Conservation (phyloP, 2,888 invertebrate genomes). For the Polydrusus cervinus region DNA sequence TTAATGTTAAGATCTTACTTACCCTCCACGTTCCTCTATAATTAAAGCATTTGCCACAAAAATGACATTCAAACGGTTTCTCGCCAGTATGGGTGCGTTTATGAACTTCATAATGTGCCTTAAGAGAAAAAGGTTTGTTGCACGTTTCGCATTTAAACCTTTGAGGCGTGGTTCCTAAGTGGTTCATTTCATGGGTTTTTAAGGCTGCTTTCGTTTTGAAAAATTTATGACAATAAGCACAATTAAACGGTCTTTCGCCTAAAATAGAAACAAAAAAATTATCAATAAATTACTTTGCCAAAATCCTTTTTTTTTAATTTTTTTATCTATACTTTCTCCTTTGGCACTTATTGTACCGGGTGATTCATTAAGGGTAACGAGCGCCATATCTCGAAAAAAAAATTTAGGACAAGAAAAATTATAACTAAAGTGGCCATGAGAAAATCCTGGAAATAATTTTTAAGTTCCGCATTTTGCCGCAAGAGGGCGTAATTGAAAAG, state of each 20-base stretch:
- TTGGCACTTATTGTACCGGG: too few species aligned
- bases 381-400: too few species aligned
- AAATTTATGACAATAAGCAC: conserved; percentile 56
- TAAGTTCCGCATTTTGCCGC: too few species aligned
- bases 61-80: conserved; percentile 60
- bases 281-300: too few species aligned
- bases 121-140: conserved; percentile 55
- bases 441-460: too few species aligned
- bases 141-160: conserved; percentile 54
- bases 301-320: too few species aligned
- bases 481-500: too few species aligned
- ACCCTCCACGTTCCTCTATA: conserved; percentile 56
- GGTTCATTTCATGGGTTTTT: conserved; percentile 57
- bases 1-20: conserved; percentile 11
- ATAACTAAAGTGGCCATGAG: too few species aligned
- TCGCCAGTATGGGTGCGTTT: conserved; percentile 61
- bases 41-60: conserved; percentile 57
- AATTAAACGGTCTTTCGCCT: conserved; percentile 55
- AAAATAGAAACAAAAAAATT: conserved; percentile 5
- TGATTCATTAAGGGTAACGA: too few species aligned
- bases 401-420: too few species aligned
- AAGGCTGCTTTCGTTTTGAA: conserved; percentile 58
- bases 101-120: conserved; percentile 57
- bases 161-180: conserved; percentile 54
- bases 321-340: too few species aligned